Base-by-base conservation (phyloP, 2,797 vertebrate species). In the Coregonus suidteri region DNA sequence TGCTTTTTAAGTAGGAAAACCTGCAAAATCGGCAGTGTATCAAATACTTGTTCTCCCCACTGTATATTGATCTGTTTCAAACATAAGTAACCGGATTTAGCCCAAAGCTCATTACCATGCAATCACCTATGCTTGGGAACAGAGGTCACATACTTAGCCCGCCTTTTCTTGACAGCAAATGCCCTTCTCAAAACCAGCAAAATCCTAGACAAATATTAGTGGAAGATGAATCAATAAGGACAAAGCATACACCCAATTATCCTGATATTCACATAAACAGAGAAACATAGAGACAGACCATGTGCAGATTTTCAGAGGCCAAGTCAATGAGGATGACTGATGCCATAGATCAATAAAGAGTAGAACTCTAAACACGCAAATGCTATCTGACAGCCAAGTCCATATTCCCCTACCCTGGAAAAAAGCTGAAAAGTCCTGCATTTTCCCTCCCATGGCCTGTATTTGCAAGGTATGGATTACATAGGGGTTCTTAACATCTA, bases 211-310 rank as follows among this genome's bases (percentile, higher is more conserved):
- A 87, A 75, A 88, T 79, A 75, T 83, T 71, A 82, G 25, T 74
- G 82, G 74, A 87, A 71, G 25, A 70, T 66, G 0, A 66, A 91
- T 93, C 91, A 90, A 93, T 93, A 83, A 66, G 35, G 20, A 56
- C 64, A 74, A 76, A 78, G 77, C 25, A 25, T 59, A 69, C 47
- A 81, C 14, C 68, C 73, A 80, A 82, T 90, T 85, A 87, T 76
- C 71, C 78, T 65, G 75, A 84, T 83, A 84, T 73, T 84, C 75
- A 74, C 71, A 71, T 71, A 68, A 65, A 31, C 66, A 86, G 73
- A 79, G 82, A 73, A 4, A 73, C 81, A 3, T 74, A 77, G 75
- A 82, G 80, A 80, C 53, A 62, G 75, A 74, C 79, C 84, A 82
- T 81, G 83, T 81, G 66, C 62, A 65, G 52, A 18, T 20, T 78